Conservation (phyloP, 1,140 invertebrate genomes). For the Brachionus rubens region DNA sequence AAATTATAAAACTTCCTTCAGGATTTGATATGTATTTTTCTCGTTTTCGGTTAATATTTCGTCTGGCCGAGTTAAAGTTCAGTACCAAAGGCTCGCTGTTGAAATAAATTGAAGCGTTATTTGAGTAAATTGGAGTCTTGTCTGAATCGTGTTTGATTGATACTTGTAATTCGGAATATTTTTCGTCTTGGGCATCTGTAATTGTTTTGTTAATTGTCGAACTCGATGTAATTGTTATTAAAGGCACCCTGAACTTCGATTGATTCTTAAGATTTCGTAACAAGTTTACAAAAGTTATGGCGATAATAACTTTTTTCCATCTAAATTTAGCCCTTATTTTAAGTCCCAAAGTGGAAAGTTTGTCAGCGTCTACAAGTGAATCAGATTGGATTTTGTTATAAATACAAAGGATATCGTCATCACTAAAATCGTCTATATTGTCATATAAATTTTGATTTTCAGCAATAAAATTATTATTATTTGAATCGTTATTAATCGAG, state of each 20-base stretch:
- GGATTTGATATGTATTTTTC: not conserved
- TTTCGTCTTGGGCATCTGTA: not conserved
- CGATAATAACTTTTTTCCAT: constrained; percentile 3
- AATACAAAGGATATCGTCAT: constrained; percentile 15
- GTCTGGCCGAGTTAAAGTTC: no score
- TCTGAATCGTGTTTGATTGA: not conserved
- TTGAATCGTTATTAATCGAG: constrained; percentile 4
- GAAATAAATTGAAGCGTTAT: no score
- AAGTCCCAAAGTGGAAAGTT: no score
- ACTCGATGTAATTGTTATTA: constrained; percentile 3
- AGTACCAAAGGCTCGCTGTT: no score
- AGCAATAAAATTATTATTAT: constrained; percentile 2
- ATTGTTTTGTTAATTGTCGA: not conserved
- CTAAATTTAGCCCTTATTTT: not conserved
- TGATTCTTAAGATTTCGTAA: not conserved
- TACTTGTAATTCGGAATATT: not conserved
- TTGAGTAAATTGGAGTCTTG: no score
- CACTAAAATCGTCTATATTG: constrained; percentile 11
- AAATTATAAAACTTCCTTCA: constrained; percentile 7
- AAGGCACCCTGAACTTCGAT: not conserved
- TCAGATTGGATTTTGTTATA: not conserved
- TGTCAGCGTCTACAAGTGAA: not conserved
- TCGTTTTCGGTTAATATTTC: not conserved
- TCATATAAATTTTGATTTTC: not conserved
- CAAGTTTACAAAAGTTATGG: not conserved